Percentiles rank a stretch among this genome's conserved stretches.
Evolutionary conservation across 2,888 invertebrate genomes (phyloP).

Genomic region (Odontothrips loti): DNA sequence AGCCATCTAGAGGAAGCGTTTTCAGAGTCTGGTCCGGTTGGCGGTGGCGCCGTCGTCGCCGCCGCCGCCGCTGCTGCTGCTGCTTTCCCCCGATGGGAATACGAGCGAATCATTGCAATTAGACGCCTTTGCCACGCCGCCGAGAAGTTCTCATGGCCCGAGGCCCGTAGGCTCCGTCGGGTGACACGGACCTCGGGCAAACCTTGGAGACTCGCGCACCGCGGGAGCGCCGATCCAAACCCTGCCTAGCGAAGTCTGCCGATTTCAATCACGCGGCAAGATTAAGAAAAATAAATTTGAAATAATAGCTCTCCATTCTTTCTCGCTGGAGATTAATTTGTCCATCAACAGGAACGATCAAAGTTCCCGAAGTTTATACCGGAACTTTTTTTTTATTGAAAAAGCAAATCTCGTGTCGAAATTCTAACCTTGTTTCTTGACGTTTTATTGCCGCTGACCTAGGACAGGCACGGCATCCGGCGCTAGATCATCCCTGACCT

Average conservation of each 20-base stretch:
- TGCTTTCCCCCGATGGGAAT: conserved; percentile 4
- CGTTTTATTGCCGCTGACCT: not conserved
- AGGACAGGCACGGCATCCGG: too few relatives aligned
- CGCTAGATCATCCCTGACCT: not conserved
- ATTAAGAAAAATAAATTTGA: too few relatives aligned
- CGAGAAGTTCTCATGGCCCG: conserved; percentile 13
- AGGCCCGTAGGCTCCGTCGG: not conserved
- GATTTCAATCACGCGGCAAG: too few relatives aligned
- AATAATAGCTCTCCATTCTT: too few relatives aligned
- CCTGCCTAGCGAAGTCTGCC: not conserved
- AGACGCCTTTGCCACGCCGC: not conserved
- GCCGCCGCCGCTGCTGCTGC: not conserved
- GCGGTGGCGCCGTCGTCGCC: not conserved
- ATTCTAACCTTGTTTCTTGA: too few relatives aligned
- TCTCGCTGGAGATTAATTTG: too few relatives aligned
- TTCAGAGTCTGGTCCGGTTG: too few relatives aligned
- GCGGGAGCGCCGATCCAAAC: not conserved
- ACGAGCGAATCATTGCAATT: conserved; percentile 17
- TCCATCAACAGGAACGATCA: too few relatives aligned
- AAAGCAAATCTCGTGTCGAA: too few relatives aligned
- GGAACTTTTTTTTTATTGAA: too few relatives aligned
- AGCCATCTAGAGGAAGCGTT: too few relatives aligned
- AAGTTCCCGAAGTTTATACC: too few relatives aligned
- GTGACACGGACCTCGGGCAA: not conserved
- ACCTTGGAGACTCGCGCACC: not conserved